These are phyloP conservation scores for Nesoenas mayeri DNA, from an alignment of 2,113 vertebrate species.

Conservation along the genomic window DNA sequence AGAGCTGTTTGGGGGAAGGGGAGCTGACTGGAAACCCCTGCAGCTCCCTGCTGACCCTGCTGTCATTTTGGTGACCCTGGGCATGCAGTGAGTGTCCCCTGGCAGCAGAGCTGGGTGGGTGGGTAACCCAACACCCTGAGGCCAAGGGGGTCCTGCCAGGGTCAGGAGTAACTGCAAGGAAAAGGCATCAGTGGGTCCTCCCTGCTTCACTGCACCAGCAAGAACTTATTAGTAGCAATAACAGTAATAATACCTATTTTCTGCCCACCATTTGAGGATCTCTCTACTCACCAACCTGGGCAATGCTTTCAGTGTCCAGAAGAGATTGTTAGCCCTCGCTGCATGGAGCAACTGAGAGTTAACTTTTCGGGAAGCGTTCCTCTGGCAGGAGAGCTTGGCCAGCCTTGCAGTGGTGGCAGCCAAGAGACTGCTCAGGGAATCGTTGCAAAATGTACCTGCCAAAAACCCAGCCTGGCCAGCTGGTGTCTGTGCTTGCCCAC, in stretches of 20 bases:
- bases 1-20: rapidly evolving
- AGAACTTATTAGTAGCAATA: not conserved
- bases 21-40: not conserved
- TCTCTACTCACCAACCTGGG: not conserved
- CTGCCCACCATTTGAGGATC: not conserved
- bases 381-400: constrained; percentile 14
- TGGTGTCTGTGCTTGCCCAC: not conserved
- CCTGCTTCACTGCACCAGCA: constrained; percentile 5
- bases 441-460: not conserved
- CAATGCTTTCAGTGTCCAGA: constrained; percentile 9
- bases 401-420: constrained; percentile 21
- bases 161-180: not conserved
- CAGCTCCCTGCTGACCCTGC: not conserved
- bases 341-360: not conserved
- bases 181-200: not conserved
- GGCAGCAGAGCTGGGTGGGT: not conserved
- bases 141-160: not conserved
- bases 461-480: not conserved
- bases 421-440: constrained; percentile 18
- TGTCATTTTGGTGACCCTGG: not conserved
- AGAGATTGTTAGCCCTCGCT: not conserved
- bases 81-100: rapidly evolving
- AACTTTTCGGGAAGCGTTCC: constrained; percentile 46
- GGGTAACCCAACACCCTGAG: rapidly evolving
- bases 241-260: not conserved